These are phyloP conservation scores for Hylaeus anthracinus DNA, from an alignment of 1,140 invertebrate species.

Conservation along the genomic window DNA sequence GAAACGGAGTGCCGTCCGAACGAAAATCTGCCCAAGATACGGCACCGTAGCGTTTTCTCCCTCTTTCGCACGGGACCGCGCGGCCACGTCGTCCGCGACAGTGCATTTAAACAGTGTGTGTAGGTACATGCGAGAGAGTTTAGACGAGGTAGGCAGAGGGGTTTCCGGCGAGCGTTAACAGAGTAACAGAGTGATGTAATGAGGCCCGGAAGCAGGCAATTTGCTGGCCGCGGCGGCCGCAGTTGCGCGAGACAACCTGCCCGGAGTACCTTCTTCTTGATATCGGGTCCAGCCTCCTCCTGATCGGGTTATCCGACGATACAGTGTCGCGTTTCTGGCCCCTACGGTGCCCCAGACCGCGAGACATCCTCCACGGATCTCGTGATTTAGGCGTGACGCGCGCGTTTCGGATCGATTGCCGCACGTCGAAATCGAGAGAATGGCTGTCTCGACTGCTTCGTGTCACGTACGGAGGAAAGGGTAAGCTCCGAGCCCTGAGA, in stretches of 20 bases:
- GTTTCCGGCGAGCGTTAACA: constrained; percentile 82
- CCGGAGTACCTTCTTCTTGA: constrained; percentile 72
- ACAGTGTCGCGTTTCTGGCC: not conserved
- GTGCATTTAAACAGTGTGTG: constrained; percentile 70
- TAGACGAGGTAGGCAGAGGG: constrained; percentile 79
- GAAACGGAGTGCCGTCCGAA: too few relatives aligned
- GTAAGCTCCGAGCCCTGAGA: too few relatives aligned
- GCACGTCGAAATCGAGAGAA: too few relatives aligned
- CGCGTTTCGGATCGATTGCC: too few relatives aligned
- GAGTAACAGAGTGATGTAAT: constrained; percentile 82
- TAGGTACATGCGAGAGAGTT: constrained; percentile 71
- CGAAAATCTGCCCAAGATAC: not conserved
- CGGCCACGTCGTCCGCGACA: constrained; percentile 62
- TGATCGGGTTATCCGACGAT: constrained; percentile 26
- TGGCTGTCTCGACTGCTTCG: too few relatives aligned
- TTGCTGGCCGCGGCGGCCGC: constrained; percentile 76
- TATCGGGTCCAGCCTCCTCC: constrained; percentile 66
- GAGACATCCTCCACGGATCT: not conserved
- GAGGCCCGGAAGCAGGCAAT: constrained; percentile 82
- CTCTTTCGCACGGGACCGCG: constrained; percentile 59
- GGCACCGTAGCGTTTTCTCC: constrained; percentile 39
- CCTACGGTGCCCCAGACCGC: not conserved
- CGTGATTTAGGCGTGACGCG: not conserved
- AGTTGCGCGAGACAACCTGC: constrained; percentile 80
- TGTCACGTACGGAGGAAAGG: too few relatives aligned